These are phyloP conservation scores for Crocuta crocuta DNA, from an alignment of 2,113 vertebrate species.

Conservation along the genomic window DNA sequence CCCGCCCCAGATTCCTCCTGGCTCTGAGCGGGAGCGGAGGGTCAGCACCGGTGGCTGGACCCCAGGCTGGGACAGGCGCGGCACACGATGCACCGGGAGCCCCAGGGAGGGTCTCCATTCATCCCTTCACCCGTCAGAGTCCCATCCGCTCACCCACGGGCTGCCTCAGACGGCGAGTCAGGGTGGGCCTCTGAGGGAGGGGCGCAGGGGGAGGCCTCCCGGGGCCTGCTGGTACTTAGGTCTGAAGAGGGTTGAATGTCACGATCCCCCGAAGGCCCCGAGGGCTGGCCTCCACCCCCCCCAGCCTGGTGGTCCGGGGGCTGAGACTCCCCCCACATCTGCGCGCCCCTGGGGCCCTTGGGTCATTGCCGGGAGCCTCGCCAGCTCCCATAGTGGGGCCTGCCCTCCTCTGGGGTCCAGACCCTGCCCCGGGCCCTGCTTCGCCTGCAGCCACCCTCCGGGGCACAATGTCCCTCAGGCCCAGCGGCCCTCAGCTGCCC, in stretches of 20 bases:
- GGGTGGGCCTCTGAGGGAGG: neutral
- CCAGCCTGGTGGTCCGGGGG: too few relatives aligned
- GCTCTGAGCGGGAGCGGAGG: neutral
- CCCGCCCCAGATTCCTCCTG: neutral
- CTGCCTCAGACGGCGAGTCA: rapidly evolving
- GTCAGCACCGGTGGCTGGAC: neutral
- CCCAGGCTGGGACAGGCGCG: rapidly evolving
- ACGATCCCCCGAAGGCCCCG: rapidly evolving
- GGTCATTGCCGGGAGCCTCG: neutral
- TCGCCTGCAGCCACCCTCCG: neutral
- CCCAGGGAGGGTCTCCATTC: neutral
- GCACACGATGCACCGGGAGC: neutral
- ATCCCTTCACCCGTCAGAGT: neutral
- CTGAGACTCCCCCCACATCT: rapidly evolving
- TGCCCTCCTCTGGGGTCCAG: neutral
- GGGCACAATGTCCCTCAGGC: rapidly evolving
- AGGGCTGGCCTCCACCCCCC: neutral
- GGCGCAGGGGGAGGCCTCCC: neutral
- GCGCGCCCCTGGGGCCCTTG: neutral
- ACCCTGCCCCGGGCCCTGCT: neutral
- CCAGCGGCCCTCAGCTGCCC: neutral
- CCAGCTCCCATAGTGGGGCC: neutral
- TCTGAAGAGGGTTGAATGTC: neutral
- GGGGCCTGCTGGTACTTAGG: neutral
- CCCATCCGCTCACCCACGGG: rapidly evolving